phyloP scores from a whole-genome alignment of 2,888 invertebrate genomes.

The Tinea trinotella region DNA sequence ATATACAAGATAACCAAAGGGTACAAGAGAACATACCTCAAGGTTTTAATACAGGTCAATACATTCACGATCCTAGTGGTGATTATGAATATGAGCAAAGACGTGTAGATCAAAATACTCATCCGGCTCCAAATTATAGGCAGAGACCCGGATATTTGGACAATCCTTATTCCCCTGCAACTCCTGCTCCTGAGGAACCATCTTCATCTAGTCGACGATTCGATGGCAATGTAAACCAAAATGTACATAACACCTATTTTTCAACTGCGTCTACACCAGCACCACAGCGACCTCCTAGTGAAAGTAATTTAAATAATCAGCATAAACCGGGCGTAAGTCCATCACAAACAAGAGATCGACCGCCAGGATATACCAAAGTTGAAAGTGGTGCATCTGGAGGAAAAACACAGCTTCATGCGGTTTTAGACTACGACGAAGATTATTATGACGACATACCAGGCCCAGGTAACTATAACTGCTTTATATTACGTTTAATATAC shows the following conservation, averaged over 20 bases:
- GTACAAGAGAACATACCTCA: constrained; percentile 50
- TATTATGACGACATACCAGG: constrained; percentile 76
- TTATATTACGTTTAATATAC: neutral
- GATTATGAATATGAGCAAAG: constrained; percentile 64
- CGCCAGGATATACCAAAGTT: constrained; percentile 78
- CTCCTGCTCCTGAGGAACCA: constrained; percentile 34
- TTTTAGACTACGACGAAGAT: constrained; percentile 78
- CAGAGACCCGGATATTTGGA: constrained; percentile 56
- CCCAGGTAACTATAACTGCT: constrained; percentile 37
- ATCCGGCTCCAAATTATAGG: constrained; percentile 30
- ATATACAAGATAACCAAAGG: constrained; percentile 51
- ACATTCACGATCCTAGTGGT: constrained; percentile 58
- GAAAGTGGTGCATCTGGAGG: constrained; percentile 67
- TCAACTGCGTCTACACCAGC: constrained; percentile 34
- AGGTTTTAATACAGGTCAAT: constrained; percentile 57
- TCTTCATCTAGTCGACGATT: constrained; percentile 59
- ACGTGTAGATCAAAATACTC: constrained; percentile 37
- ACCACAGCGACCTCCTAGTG: constrained; percentile 25
- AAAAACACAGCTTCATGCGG: constrained; percentile 79
- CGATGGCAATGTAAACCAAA: constrained; percentile 46
- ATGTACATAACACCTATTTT: constrained; percentile 51
- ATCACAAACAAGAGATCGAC: constrained; percentile 62
- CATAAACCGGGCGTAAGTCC: constrained; percentile 21
- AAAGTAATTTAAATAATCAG: constrained; percentile 15
- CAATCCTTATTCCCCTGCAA: constrained; percentile 44